These are phyloP conservation scores for Oreocharis arfaki DNA, from an alignment of 2,113 vertebrate genomes.

Conservation along the genomic window DNA sequence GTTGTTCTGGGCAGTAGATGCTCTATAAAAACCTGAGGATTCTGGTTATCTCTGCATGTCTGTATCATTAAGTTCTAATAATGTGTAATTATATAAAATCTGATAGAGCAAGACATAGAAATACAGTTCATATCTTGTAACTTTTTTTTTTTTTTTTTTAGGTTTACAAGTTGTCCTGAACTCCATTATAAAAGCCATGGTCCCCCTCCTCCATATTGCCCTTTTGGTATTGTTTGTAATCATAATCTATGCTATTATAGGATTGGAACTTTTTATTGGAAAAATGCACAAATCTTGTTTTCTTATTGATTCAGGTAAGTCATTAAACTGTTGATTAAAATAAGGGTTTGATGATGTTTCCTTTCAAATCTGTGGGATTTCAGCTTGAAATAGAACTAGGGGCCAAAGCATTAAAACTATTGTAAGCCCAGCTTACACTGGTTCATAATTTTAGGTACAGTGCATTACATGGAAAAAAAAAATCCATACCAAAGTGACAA, in stretches of 20 bases:
- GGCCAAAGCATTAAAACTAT: background rate
- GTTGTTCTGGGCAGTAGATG: background rate
- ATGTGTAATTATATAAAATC: background rate
- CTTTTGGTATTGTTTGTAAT: constrained; percentile 99
- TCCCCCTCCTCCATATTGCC: constrained; percentile 98
- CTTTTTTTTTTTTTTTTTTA: constrained; percentile 56
- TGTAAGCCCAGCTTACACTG: background rate
- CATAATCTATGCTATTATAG: constrained; percentile 99
- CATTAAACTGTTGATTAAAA: background rate
- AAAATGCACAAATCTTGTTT: constrained; percentile 99
- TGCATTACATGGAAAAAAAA: background rate
- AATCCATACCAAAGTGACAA: background rate
- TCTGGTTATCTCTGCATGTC: background rate
- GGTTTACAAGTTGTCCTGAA: constrained; percentile 99
- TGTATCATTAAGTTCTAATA: background rate
- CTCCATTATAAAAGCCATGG: constrained; percentile 99
- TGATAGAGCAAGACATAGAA: background rate
- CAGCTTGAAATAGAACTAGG: background rate
- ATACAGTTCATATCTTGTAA: background rate
- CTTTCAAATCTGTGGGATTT: background rate
- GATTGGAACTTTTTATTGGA: constrained; percentile 99
- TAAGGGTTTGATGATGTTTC: background rate
- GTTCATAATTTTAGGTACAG: background rate
- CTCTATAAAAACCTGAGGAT: background rate
- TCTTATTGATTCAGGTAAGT: constrained; percentile 84